Conservation (phyloP, 2,113 vertebrate genomes). For the Rhipidura dahli region DNA sequence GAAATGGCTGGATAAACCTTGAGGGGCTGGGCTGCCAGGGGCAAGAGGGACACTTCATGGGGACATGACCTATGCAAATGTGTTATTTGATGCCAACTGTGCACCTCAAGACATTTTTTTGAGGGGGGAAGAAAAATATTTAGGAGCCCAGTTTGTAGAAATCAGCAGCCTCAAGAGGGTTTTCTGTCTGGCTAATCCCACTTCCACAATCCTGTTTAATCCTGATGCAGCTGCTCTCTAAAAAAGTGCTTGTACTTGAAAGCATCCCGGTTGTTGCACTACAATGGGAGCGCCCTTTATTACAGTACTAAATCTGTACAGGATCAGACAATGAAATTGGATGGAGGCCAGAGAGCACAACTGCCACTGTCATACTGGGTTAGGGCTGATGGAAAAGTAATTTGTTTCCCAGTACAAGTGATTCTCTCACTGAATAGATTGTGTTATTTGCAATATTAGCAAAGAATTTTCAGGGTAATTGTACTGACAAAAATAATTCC, state of each 20-base stretch:
- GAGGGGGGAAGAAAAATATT: not conserved
- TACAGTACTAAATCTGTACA: slow-evolving; percentile 47
- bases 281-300: slow-evolving; percentile 54
- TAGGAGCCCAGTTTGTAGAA: slow-evolving; percentile 25
- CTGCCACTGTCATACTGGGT: slow-evolving; percentile 57
- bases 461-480: slow-evolving; percentile 59
- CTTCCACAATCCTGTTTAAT: slow-evolving; percentile 62
- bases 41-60: not conserved
- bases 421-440: slow-evolving; percentile 53
- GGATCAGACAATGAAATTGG: slow-evolving; percentile 68
- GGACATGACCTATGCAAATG: not conserved
- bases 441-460: slow-evolving; percentile 64
- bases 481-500: slow-evolving; percentile 63
- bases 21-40: not conserved
- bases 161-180: slow-evolving; percentile 2
- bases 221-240: slow-evolving; percentile 65
- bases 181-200: slow-evolving; percentile 45
- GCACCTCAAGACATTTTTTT: not conserved
- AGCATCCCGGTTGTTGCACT: slow-evolving; percentile 60
- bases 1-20: not conserved
- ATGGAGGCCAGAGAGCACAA: slow-evolving; percentile 61
- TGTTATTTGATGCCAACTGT: not conserved
- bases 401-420: slow-evolving; percentile 60
- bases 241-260: slow-evolving; percentile 58
- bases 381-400: slow-evolving; percentile 67